These are phyloP conservation scores for Caenorhabditis brenneri DNA, from an alignment of 1,140 invertebrate species.

Conservation along the genomic window DNA sequence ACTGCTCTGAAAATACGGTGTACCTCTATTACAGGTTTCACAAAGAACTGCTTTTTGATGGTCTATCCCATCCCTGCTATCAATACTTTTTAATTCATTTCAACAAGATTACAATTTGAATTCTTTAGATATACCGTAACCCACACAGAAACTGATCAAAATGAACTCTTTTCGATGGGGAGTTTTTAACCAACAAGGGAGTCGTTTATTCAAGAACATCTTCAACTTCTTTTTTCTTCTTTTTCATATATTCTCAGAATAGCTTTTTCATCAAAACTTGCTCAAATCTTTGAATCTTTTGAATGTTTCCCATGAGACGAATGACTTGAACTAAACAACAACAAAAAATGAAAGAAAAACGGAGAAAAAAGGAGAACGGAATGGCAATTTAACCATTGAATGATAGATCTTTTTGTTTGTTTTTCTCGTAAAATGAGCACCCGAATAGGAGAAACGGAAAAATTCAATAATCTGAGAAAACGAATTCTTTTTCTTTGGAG, in stretches of 20 bases:
- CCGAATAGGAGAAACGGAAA: not conserved
- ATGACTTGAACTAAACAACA: not conserved
- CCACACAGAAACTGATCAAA: not conserved
- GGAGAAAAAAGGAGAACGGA: not conserved
- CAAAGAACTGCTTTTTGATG: too few relatives aligned
- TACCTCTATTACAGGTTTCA: too few relatives aligned
- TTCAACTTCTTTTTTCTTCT: not conserved
- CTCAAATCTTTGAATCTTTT: slow-evolving; percentile 23
- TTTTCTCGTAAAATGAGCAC: not conserved
- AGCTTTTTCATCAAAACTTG: not conserved
- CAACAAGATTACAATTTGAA: too few relatives aligned
- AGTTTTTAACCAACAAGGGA: not conserved
- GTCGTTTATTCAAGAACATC: not conserved
- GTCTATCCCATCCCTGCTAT: too few relatives aligned
- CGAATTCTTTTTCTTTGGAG: not conserved
- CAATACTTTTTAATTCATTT: too few relatives aligned
- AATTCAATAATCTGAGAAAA: not conserved
- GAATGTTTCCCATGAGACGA: slow-evolving; percentile 27
- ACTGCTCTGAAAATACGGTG: too few relatives aligned
- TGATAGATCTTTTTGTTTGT: slow-evolving; percentile 24
- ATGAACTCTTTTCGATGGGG: not conserved
- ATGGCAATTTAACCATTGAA: not conserved
- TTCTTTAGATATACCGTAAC: too few relatives aligned
- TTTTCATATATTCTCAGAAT: not conserved
- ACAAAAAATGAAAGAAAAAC: not conserved